A percentile compares a stretch with the other conserved stretches of the same genome.
phyloP scores from a whole-genome alignment of 2,113 vertebrate genomes.

The Ptilorrhoa leucosticta region DNA sequence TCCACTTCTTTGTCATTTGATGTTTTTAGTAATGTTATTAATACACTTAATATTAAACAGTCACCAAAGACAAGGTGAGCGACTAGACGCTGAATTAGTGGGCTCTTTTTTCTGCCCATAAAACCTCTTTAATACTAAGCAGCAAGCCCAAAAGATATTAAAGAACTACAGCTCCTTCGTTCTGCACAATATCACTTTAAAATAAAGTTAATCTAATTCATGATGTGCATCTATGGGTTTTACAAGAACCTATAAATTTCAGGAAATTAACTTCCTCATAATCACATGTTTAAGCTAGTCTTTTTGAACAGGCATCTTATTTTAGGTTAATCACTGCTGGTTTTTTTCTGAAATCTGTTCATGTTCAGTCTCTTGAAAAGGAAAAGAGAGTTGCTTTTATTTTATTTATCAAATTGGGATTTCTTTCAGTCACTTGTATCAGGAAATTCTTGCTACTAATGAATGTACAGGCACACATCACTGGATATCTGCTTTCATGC shows the following conservation, averaged over 20 bases:
- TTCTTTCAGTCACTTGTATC: background rate
- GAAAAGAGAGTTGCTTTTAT: background rate
- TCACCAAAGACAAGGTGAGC: background rate
- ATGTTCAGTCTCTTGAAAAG: background rate
- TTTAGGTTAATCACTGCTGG: constrained; percentile 28
- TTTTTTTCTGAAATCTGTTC: background rate
- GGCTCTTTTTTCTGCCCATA: background rate
- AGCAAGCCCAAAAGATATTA: constrained; percentile 12
- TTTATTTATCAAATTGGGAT: background rate
- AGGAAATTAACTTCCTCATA: constrained; percentile 60
- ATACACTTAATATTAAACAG: background rate
- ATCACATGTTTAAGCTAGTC: background rate
- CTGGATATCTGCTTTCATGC: background rate
- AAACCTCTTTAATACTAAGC: constrained; percentile 14
- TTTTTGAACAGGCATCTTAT: background rate
- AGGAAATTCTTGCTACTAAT: background rate
- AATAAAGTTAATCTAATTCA: constrained; percentile 57
- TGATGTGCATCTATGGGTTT: constrained; percentile 45
- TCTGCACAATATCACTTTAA: constrained; percentile 24
- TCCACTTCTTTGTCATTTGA: background rate
- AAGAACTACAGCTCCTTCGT: background rate
- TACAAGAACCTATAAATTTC: constrained; percentile 54
- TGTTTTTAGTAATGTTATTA: background rate
- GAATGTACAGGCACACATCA: background rate
- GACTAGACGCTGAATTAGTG: background rate